Evolutionary conservation across 1,140 invertebrate genomes (phyloP), one percentile per base, ranked within the genome.

Genomic region (Tetramorium simillimum): DNA sequence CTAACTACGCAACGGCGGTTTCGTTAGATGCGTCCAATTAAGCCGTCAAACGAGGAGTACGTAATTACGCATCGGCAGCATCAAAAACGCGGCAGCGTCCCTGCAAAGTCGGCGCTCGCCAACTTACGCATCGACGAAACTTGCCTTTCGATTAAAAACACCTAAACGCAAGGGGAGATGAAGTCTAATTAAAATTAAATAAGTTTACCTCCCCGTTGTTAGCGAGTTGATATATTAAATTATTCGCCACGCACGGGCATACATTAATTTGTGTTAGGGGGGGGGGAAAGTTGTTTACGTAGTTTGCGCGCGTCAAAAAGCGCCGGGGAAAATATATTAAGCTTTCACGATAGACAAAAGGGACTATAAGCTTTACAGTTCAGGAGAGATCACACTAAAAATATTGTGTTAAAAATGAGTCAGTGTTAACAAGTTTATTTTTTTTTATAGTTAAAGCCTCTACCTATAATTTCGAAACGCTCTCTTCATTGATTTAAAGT

Each of bases 1-100:
- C 67, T 53, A 85, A 89, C 24, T 90, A 88, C 86, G 56, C 60
- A 51, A 40, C 56, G 28, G 37, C 24, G 40, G 40, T 73, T 85
- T 76, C 65, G 65, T 87, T 67, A 75, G 67, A 65, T 46, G 80
- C 60, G 65, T 46, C 49, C n/a, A 56, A 81, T 67, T 80, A 82
- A 84, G 18, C 33, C 65, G 24, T 78, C 51, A 69, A 78, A 81
- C 65, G 62, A 56, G 33, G 37, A 84, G 33, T 7, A 24, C 14
- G n/a, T 60, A 86, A 86, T 86, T 58, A 69, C 16, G 18, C 28
- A 58, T 69, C 49, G 53, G 53, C 28, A 49, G 28, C 69, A 21
- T 58, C 53, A 40, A 62, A 60, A 73, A 49, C 53, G 40, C 21
- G 40, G n/a, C 43, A 24, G 7, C 46, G n/a, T 51, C 6, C 37